phyloP scores from a whole-genome alignment of 2,113 vertebrate species.

The Haliaeetus leucogaster region DNA sequence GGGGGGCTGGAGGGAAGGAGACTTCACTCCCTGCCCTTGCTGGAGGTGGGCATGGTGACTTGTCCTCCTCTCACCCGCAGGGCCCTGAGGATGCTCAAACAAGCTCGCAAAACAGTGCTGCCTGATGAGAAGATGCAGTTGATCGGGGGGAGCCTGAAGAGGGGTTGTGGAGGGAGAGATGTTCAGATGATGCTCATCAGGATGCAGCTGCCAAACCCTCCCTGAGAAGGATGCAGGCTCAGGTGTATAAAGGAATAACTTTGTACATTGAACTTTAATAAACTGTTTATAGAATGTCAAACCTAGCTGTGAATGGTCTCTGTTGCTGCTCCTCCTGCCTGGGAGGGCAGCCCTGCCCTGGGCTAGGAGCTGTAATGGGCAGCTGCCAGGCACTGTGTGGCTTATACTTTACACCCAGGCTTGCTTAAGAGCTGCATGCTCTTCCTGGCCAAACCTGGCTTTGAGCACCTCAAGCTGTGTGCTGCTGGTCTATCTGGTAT shows the following conservation, averaged over 20 bases:
- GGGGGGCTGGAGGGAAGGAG: no score
- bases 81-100: background rate
- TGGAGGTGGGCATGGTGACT: no score
- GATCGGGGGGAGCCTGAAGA: background rate
- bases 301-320: background rate
- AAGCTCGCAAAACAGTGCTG: background rate
- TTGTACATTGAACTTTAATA: background rate
- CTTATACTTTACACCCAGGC: background rate
- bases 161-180: background rate
- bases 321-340: background rate
- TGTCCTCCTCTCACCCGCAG: background rate
- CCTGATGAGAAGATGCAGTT: background rate
- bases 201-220: background rate
- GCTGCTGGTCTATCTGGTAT: background rate
- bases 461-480: background rate
- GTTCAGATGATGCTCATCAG: background rate
- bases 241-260: background rate
- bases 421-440: background rate
- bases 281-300: background rate
- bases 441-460: background rate
- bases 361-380: no score
- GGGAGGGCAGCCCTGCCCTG: no score
- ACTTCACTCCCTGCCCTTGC: rapidly evolving
- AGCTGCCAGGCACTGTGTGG: no score
- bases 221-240: background rate